Evolutionary conservation across 2,888 invertebrate species (phyloP).

Genomic region (Papilio elwesi): DNA sequence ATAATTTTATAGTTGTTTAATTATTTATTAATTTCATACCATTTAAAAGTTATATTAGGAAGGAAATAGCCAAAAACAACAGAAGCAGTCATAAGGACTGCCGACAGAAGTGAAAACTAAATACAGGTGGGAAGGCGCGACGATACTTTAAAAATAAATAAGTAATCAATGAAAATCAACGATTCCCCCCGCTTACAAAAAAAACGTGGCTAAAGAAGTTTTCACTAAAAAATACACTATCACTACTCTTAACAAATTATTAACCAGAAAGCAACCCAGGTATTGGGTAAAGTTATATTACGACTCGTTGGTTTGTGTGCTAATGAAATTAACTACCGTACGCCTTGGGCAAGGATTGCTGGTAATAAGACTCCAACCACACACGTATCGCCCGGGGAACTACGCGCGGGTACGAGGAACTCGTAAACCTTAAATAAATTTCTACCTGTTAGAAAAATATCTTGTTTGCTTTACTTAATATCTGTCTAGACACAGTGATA

Average conservation of each 20-base stretch:
- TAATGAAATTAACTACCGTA: slow-evolving; percentile 83
- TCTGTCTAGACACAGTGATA: too few relatives aligned
- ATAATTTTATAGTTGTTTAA: too few relatives aligned
- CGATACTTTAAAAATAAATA: too few relatives aligned
- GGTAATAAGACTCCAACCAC: slow-evolving; percentile 78
- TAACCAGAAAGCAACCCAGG: slow-evolving; percentile 2
- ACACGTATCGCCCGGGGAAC: slow-evolving; percentile 38
- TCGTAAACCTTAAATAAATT: slow-evolving; percentile 8
- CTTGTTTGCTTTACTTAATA: background rate
- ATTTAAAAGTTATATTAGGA: too few relatives aligned
- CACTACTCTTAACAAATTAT: background rate
- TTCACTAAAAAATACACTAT: background rate
- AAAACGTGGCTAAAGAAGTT: too few relatives aligned
- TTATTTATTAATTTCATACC: too few relatives aligned
- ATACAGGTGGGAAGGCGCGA: too few relatives aligned
- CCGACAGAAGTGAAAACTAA: too few relatives aligned
- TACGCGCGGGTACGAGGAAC: background rate
- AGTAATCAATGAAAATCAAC: too few relatives aligned
- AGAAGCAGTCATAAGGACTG: too few relatives aligned
- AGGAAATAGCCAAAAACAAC: too few relatives aligned
- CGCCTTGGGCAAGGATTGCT: slow-evolving; percentile 67
- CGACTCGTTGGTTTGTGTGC: slow-evolving; percentile 80
- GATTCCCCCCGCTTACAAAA: too few relatives aligned
- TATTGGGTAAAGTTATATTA: slow-evolving; percentile 81
- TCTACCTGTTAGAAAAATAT: background rate